Percentiles rank a stretch among this genome's conserved stretches.
These are phyloP conservation scores for Gracilinanus agilis DNA, from an alignment of 2,113 vertebrate genomes.

Conservation along the genomic window DNA sequence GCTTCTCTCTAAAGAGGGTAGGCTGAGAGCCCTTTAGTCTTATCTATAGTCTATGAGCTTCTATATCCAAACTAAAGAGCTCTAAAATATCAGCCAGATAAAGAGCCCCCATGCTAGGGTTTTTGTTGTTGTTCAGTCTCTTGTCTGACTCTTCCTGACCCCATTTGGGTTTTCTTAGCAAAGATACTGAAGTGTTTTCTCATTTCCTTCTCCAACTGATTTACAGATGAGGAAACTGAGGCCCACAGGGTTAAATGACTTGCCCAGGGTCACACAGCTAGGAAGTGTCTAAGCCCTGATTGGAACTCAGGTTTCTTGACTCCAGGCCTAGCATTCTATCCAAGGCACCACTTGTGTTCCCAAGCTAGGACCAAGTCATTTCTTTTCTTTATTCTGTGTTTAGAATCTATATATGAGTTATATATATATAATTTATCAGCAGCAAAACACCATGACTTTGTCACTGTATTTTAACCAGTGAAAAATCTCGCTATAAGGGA, in stretches of 20 bases:
- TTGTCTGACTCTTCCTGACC: neutral
- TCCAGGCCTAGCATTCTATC: neutral
- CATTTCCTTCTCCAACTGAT: neutral
- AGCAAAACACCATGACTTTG: neutral
- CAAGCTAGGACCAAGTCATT: neutral
- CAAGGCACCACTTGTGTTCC: neutral
- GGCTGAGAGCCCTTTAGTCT: neutral
- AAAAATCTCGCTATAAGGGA: neutral
- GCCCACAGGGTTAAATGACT: neutral
- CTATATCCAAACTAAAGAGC: neutral
- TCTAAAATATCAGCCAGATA: neutral
- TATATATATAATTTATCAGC: neutral
- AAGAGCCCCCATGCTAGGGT: neutral
- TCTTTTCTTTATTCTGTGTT: neutral
- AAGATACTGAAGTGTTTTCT: neutral
- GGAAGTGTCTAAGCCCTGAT: neutral
- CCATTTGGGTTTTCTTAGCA: neutral
- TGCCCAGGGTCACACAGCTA: neutral
- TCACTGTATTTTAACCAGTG: neutral
- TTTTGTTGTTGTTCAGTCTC: neutral
- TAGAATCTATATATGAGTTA: neutral
- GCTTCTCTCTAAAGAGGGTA: neutral
- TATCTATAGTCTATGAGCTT: neutral
- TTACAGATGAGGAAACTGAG: neutral
- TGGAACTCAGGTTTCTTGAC: neutral